Percentiles rank a stretch among this genome's conserved stretches.
phyloP scores from a whole-genome alignment of 2,888 invertebrate species.

The Parnassius smintheus region DNA sequence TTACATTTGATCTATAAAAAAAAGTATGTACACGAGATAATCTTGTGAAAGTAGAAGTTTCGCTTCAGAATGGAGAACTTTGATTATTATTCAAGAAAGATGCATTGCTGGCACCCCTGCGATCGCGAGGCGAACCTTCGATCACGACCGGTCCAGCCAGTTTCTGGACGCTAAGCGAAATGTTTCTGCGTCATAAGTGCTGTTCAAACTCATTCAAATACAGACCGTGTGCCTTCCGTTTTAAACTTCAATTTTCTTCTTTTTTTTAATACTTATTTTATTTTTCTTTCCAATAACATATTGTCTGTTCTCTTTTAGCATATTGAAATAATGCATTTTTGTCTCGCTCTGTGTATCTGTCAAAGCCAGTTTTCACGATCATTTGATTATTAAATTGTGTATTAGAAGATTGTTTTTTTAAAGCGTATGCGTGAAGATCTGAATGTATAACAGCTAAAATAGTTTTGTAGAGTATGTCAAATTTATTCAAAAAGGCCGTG shows the following conservation, averaged over 20 bases:
- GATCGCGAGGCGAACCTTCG: slow-evolving; percentile 55
- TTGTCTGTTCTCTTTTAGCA: slow-evolving; percentile 29
- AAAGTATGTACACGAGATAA: background rate
- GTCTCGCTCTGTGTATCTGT: slow-evolving; percentile 53
- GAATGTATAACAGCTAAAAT: too few relatives aligned
- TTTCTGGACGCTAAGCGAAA: slow-evolving; percentile 43
- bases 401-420: slow-evolving; percentile 24
- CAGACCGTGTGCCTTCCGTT: slow-evolving; percentile 16
- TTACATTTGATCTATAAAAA: too few relatives aligned
- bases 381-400: slow-evolving; percentile 53
- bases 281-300: slow-evolving; percentile 27
- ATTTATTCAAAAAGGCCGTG: too few relatives aligned
- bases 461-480: too few relatives aligned
- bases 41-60: slow-evolving; percentile 1
- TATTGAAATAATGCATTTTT: slow-evolving; percentile 18
- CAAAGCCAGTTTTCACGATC: slow-evolving; percentile 65
- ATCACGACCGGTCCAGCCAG: slow-evolving; percentile 56
- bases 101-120: slow-evolving; percentile 51
- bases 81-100: background rate
- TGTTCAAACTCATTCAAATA: slow-evolving; percentile 26
- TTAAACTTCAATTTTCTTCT: slow-evolving; percentile 28
- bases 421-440: too few relatives aligned
- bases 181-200: slow-evolving; percentile 30
- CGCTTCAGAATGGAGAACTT: background rate
- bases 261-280: slow-evolving; percentile 23